Evolutionary conservation across 2,113 vertebrate genomes (phyloP).

Genomic region (Rallus limicola): DNA sequence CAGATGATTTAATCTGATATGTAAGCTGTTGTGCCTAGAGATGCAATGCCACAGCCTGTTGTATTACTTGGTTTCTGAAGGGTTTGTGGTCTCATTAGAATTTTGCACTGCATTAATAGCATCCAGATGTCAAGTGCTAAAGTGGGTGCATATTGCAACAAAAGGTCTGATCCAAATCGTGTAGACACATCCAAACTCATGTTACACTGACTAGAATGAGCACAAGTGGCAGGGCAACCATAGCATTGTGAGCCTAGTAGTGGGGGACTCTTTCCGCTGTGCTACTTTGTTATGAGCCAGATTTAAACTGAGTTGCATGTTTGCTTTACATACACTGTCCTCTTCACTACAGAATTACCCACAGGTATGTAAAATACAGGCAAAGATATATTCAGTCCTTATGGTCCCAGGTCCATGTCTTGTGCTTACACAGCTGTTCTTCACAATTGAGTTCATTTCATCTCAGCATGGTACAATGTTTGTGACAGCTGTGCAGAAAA

Average conservation of each 20-base stretch:
- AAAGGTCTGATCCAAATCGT: not conserved
- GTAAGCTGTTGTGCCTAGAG: constrained; percentile 13
- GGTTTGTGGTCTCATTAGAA: not conserved
- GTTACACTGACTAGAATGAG: not conserved
- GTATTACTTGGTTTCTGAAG: not conserved
- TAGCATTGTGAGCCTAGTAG: not conserved
- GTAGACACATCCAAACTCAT: not conserved
- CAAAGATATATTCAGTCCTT: not conserved
- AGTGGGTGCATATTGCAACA: not conserved
- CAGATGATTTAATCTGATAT: not conserved
- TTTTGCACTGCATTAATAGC: not conserved
- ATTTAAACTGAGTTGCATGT: not conserved
- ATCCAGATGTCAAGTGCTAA: constrained; percentile 48
- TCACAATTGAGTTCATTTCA: constrained; percentile 5
- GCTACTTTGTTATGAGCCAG: not conserved
- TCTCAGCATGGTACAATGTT: not conserved
- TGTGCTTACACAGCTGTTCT: not conserved
- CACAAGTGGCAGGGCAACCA: not conserved
- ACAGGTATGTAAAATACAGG: not conserved
- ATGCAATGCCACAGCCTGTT: not conserved
- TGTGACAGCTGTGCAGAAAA: not conserved
- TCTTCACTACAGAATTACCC: not conserved
- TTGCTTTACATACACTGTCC: not conserved
- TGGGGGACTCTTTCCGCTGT: not conserved
- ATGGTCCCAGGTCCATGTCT: not conserved